Base-by-base conservation (phyloP, 2,888 invertebrate species). In the Tetheella fluctuosa region DNA sequence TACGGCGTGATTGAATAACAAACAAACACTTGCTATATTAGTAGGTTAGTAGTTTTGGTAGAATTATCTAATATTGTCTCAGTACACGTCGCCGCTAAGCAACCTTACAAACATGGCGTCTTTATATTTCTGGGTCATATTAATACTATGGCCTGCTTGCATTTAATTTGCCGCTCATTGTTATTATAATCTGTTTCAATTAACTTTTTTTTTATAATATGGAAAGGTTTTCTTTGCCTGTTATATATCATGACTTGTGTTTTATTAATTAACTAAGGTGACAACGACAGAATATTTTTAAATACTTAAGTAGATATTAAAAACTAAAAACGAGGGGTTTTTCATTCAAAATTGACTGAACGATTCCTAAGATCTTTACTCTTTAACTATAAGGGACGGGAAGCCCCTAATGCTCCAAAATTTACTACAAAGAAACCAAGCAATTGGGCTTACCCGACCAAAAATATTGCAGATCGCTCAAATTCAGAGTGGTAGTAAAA, bases 101-200 rank as follows among this genome's bases (percentile, higher is more conserved):
- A 61, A 67, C 67, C 6, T 7, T 28, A 28, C 12, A 64, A 63
- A 64, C 59, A 64, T 60, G 34, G 17, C 57, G 58, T 59, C 60
- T 61, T 67, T 68, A 63, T 62, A 57, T 72, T 80, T 76, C 64
- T 75, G 76, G 76, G 81, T 68, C 77, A 74, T 37, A 55, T 55
- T 55, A 55, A 34, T 65, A 71, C 68, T 67, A 68, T 65, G 73
- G 61, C 71, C 76, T 68, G 69, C 74, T 77, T 82, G 75, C 79
- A 81, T 81, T 77, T 77, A 75, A 80, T 81, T 81, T 78, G 63
- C 70, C 60, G 69, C 73, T 72, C 72, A 79, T 83, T 80, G 76
- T 81, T 80, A 79, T 77, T 77, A 74, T 76, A 84, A 84, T 84
- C 79, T 69, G 69, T 71, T 68, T 61, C 68, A 76, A 82, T 79